phyloP scores from a whole-genome alignment of 2,113 vertebrate genomes.

The Hippoglossus stenolepis region DNA sequence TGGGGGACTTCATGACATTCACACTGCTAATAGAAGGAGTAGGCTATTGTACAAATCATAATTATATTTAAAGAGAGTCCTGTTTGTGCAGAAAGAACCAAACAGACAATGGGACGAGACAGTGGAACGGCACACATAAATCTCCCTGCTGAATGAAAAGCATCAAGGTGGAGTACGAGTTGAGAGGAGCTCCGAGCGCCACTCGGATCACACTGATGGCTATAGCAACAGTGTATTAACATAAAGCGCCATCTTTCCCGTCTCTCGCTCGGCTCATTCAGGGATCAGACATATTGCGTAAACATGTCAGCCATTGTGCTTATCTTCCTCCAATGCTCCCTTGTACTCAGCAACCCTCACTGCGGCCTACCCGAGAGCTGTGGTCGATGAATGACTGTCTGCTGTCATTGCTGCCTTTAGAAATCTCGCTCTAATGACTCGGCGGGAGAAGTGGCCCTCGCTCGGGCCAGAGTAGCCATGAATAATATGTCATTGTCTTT shows the following conservation, averaged over 20 bases:
- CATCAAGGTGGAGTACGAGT: conserved; percentile 24
- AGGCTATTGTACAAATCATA: conserved; percentile 13
- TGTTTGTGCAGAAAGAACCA: conserved; percentile 1
- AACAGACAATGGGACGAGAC: conserved; percentile 14
- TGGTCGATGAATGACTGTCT: conserved; percentile 27
- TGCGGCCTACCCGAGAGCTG: conserved; percentile 23
- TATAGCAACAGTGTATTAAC: conserved; percentile 31
- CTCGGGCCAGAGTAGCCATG: conserved; percentile 21
- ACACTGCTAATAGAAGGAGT: background rate
- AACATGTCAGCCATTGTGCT: conserved; percentile 22
- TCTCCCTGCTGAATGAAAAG: conserved; percentile 30
- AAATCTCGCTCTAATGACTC: conserved; percentile 10
- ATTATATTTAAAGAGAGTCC: conserved; percentile 7
- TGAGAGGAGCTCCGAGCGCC: conserved; percentile 27
- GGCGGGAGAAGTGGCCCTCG: no score
- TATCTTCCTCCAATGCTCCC: conserved; percentile 3
- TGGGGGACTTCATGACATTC: background rate
- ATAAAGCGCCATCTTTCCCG: conserved; percentile 45
- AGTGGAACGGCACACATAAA: conserved; percentile 25
- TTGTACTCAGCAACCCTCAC: conserved; percentile 18
- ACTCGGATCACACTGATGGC: conserved; percentile 43
- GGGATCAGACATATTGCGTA: conserved; percentile 26
- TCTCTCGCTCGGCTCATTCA: conserved; percentile 30
- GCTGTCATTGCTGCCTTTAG: conserved; percentile 52
- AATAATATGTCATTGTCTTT: conserved; percentile 32